Evolutionary conservation across 2,113 vertebrate genomes (phyloP), one percentile per base, ranked within the genome.

Genomic region (Limanda limanda): DNA sequence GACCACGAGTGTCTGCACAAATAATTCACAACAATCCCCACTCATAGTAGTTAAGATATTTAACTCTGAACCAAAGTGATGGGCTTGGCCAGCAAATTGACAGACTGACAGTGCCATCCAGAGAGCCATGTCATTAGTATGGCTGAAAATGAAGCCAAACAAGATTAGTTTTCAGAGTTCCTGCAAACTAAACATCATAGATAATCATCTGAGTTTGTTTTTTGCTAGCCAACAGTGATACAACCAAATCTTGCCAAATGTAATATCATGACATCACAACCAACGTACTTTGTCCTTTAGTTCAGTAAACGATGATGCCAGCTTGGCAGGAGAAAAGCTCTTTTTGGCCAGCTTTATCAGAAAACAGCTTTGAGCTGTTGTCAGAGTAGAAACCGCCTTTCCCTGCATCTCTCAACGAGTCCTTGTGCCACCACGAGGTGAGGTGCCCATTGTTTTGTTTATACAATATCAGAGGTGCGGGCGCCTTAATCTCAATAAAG

Each of bases 401-500:
- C 57, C n/a, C 61, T 47, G 55, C 68, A 81, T 79, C 66, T 75
- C 72, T 68, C 61, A 6, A 62, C 5, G 71, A 86, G 83, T 86
- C 84, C 84, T 76, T 88, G 71, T 74, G 76, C 79, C 82, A 81
- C 84, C 84, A 27, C 74, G 68, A 79, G 83, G 86, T 79, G 78
- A 89, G 87, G 86, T 76, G 78, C 81, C 72, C 64, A 81, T 85
- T 89, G 88, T 88, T 92, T 92, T 92, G 86, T 90, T 91, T 90
- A 90, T 89, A 88, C 80, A 89, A 88, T 89, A 85, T 89, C 84
- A 90, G 74, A 89, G 83, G 82, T 78, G 69, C 84, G 8, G 48
- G 63, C 2, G 76, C 83, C 75, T 90, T 89, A 88, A 92, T 92
- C 87, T 88, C 85, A 92, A 92, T 90, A 83, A 93, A 92, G 89